Base-by-base conservation (phyloP, 2,113 vertebrate species). In the Atherinomorus stipes region DNA sequence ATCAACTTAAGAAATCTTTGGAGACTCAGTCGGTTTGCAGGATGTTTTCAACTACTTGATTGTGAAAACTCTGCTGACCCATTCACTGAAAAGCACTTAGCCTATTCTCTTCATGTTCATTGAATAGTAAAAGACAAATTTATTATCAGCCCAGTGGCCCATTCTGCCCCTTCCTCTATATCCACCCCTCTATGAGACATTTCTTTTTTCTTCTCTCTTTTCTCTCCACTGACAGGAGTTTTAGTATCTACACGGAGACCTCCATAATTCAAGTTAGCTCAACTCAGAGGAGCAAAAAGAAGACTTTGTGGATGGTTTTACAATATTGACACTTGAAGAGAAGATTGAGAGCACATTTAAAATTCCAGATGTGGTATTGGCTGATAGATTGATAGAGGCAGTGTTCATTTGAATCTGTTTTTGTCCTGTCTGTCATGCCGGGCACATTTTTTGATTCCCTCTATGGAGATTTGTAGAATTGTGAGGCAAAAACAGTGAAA, bases 71-170 rank as follows among this genome's bases (percentile, higher is more conserved):
- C 57, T 38, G 69, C 53, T 50, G 49, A 18, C 76, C 12, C 25
- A 31, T 71, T 77, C 75, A 57, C 47, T 74, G 12, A 31, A 34
- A 34, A 76, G 58, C 71, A 71, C n/a, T n/a, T n/a, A n/a, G n/a
- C 58, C 74, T 47, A 64, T 31, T 50, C 49, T 70, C 47, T 57
- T 28, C 21, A 73, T 62, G 57, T 28, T 80, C 58, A 71, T 63
- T 74, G 50, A 56, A 63, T 83, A 78, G 83, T 84, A 77, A 81
- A 85, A 19, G 65, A 18, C 59, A 75, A 81, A 91, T 89, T 86
- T 86, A 85, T 76, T 58, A n/a, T 71, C 70, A 34, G 34, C 62
- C 54, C 61, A 57, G 51, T 60, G 16, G 31, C 68, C 76, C 53
- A 52, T 50, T 72, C 45, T 57, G 34, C 67, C 66, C 56, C 61